Percentiles rank a stretch among this genome's conserved stretches.
Evolutionary conservation across 2,888 invertebrate genomes (phyloP).

Genomic region (Pseudeuparius sepicola): DNA sequence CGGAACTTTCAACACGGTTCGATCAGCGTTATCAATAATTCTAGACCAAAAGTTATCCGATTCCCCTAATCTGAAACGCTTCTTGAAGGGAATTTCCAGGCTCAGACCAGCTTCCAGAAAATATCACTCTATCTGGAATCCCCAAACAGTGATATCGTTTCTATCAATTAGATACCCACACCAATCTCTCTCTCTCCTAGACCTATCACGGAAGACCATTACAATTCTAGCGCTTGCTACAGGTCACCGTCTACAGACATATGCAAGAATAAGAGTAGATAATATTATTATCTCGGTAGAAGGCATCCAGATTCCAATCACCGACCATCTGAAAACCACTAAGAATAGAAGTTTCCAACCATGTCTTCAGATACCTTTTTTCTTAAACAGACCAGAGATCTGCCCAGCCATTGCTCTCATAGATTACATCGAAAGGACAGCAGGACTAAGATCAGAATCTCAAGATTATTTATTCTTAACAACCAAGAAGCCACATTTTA

Average conservation of each 20-base stretch:
- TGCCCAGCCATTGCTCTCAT: no score
- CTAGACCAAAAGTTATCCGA: background rate
- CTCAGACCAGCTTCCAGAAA: background rate
- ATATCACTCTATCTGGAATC: constrained; percentile 6
- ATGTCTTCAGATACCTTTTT: no score
- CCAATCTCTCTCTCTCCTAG: no score
- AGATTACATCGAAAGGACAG: no score
- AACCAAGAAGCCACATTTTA: background rate
- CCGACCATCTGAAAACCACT: constrained; percentile 7
- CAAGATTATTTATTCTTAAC: background rate
- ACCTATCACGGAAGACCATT: constrained; percentile 2
- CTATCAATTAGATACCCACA: no score
- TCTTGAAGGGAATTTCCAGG: constrained; percentile 7
- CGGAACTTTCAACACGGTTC: constrained; percentile 6
- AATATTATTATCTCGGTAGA: constrained; percentile 1
- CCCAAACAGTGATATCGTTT: no score
- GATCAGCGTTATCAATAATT: constrained; percentile 7
- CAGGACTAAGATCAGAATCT: no score
- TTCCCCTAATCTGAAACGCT: constrained; percentile 1
- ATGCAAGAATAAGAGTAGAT: background rate
- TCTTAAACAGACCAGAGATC: no score
- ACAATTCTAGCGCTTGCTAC: constrained; percentile 6
- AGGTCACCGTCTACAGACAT: constrained; percentile 7
- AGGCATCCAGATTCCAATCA: constrained; percentile 7
- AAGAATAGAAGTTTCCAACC: no score